Conservation (phyloP, 1,140 invertebrate species). For the Carcinoscorpius rotundicauda region DNA sequence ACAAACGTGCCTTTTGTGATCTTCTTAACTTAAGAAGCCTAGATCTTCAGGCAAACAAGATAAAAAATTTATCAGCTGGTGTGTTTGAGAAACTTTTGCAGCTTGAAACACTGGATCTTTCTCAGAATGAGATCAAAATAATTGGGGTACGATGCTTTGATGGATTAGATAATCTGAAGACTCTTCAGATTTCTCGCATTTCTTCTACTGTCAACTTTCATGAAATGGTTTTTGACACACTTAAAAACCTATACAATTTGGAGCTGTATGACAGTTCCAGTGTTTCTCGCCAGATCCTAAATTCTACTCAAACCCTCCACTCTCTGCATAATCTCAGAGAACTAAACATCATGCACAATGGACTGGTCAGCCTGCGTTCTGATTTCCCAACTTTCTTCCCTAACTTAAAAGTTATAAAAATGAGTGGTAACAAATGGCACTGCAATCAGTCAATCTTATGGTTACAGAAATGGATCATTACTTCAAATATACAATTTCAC, state of each 20-base stretch:
- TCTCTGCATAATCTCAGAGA: conserved; percentile 43
- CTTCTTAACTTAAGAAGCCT: conserved; percentile 41
- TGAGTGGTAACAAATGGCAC: conserved; percentile 37
- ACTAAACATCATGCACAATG: conserved; percentile 51
- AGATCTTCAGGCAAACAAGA: conserved; percentile 35
- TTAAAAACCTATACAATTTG: conserved; percentile 52
- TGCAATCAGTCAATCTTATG: conserved; percentile 33
- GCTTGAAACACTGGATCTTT: conserved; percentile 52
- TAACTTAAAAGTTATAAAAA: conserved; percentile 39
- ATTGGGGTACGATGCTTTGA: conserved; percentile 51
- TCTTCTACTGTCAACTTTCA: conserved; percentile 38
- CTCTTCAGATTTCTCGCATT: conserved; percentile 53
- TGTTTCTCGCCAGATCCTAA: conserved; percentile 50
- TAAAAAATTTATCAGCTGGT: conserved; percentile 30
- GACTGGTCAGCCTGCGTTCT: conserved; percentile 47
- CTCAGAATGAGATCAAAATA: conserved; percentile 55
- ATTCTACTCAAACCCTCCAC: conserved; percentile 46
- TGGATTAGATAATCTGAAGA: conserved; percentile 47
- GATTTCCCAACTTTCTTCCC: conserved; percentile 56
- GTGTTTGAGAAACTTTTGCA: conserved; percentile 31
- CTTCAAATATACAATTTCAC: conserved; percentile 27
- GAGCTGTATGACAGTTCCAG: conserved; percentile 58
- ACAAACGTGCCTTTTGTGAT: conserved; percentile 51
- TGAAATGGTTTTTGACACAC: conserved; percentile 38
- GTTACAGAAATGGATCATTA: conserved; percentile 34